phyloP scores from a whole-genome alignment of 2,113 vertebrate species.

The Atherinomorus stipes region DNA sequence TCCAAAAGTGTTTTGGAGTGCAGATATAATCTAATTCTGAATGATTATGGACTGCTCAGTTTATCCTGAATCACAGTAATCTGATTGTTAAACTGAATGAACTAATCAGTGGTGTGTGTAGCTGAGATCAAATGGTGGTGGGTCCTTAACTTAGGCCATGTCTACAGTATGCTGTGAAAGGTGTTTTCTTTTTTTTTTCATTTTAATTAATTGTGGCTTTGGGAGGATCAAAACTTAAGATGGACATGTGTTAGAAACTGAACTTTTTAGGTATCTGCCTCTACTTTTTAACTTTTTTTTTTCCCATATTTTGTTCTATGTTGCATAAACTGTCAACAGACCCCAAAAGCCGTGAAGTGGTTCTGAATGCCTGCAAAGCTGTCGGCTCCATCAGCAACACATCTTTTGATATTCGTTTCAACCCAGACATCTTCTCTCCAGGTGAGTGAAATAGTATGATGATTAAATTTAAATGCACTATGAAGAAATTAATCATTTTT shows the following conservation, averaged over 20 bases:
- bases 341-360: slow-evolving; percentile 94
- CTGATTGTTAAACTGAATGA: slow-evolving; percentile 33
- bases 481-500: too few relatives aligned
- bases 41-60: slow-evolving; percentile 7
- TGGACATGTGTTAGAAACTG: not conserved
- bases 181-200: not conserved
- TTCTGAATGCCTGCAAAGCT: slow-evolving; percentile 95
- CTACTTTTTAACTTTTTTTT: not conserved
- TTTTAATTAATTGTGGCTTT: not conserved
- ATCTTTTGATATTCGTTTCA: slow-evolving; percentile 97
- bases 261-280: not conserved
- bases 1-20: slow-evolving; percentile 14
- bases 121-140: slow-evolving; percentile 1
- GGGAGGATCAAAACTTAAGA: not conserved
- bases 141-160: not conserved
- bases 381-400: slow-evolving; percentile 95
- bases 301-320: too few relatives aligned
- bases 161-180: not conserved
- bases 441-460: slow-evolving; percentile 74
- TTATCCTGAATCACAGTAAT: slow-evolving; percentile 23
- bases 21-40: not conserved
- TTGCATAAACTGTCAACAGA: slow-evolving; percentile 72
- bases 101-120: not conserved
- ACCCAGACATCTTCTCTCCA: slow-evolving; percentile 98
- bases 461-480: not conserved